Base-by-base conservation (phyloP, 2,113 vertebrate species). In the Dunckerocampus dactyliophorus region DNA sequence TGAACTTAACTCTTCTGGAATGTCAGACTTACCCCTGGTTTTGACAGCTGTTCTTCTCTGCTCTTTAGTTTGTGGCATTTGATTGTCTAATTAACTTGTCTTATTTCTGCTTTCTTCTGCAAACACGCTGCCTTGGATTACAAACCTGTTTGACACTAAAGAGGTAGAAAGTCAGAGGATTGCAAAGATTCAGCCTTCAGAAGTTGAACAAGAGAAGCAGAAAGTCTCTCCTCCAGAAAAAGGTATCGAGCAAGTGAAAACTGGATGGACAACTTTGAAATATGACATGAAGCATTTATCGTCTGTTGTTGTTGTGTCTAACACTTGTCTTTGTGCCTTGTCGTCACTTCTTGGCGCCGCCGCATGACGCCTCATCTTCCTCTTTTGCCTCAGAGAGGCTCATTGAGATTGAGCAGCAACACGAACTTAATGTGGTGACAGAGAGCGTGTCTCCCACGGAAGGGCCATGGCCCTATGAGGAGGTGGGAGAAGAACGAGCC, bases 301-400 rank as follows among this genome's bases (percentile, higher is more conserved):
- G 8, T 45, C 52, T 50, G 70, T 21, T 47, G 52, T 63, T 52
- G 63, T 11, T 67, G 22, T 77, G 34, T 55, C 69, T 86, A 82
- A 87, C 73, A 22, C 56, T 68, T 83, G 77, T 84, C 49, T 82
- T 62, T 87, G 79, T 88, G 63, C 85, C 65, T 65, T 79, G 56
- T 78, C 47, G 1, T 86, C 51, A 80, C 56, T 64, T 87, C 84
- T 88, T 87, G 83, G 81, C 81, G 83, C 75, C 80, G 70, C 62
- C 22, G 10, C 59, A 84, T 85, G 83, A 79, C 84, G 86, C 82
- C 80, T 70, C 60, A 48, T 86, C 63, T 54, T 86, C 72, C 79
- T 86, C 42, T 31, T 66, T 68, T 83, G 74, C 24, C 45, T 45
- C 47, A 6, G 34, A 15, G 1, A 71, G 59, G 76, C 60, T 79